Evolutionary conservation across 2,113 vertebrate genomes (phyloP), one percentile per base, ranked within the genome.

Genomic region (Tragelaphus scriptus): DNA sequence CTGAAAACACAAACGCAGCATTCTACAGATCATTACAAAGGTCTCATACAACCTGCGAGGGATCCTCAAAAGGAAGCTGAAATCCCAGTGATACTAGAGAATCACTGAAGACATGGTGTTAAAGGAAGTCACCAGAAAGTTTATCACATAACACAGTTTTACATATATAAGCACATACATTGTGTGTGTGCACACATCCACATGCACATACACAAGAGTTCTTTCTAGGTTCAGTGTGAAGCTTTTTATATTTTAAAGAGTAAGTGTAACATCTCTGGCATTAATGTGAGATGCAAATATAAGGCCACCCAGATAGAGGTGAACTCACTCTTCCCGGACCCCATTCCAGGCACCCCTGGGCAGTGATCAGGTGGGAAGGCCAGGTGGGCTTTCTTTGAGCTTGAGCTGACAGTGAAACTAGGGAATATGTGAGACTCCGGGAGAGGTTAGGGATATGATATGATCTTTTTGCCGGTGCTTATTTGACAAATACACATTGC

Each of bases 151-250:
- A 77, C 13, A 40, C 11, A 88, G 82, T 59, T 47, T 55, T 68
- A 55, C 5, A 36, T 26, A 17, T 16, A 51, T 28, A 47, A 21
- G 13, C 47, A 28, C 28, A 55, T 25, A 32, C n/a, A 79, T 7
- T 23, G 65, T 4, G 25, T 5, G 47, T 6, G 25, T 1, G 5
- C 11, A 21, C 19, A 80, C 4, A 81, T 4, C 56, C 4, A 61
- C 5, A 49, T 1, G 47, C 6, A 36, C 1, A 47, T 1, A 28
- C 10, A 65, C 7, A 30, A 49, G 1, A n/a, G 53, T 68, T 75
- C 51, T 96, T 95, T 81, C 32, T 36, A 93, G 51, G 13, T 75
- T 75, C 56, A 94, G 19, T 77, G 21, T 47, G 81, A 61, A 95
- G 40, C 86, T 8, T 90, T 80, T 55, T 40, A 53, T 63, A n/a